phyloP scores from a whole-genome alignment of 2,888 invertebrate species.

The Philopedon plagiatum region DNA sequence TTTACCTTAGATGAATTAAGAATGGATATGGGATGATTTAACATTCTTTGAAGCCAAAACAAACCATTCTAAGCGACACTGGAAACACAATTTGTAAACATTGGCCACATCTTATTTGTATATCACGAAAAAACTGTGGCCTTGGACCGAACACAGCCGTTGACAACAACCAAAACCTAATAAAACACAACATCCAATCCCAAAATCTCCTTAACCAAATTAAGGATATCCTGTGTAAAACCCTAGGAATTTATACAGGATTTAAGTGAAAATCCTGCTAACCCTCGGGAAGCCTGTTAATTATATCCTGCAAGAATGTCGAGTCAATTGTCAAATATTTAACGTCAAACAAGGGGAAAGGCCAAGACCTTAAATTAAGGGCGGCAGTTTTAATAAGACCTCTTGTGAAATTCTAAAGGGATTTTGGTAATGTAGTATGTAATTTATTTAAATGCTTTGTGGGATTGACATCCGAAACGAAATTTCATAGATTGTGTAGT shows the following conservation, averaged over 20 bases:
- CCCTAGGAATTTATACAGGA: conserved; percentile 25
- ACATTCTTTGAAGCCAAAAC: too few relatives aligned
- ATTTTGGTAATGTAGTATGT: background rate
- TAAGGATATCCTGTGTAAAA: conserved; percentile 7
- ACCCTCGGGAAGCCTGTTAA: conserved; percentile 32
- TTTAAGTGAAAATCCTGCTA: conserved; percentile 29
- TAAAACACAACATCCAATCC: background rate
- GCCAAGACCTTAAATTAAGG: conserved; percentile 11
- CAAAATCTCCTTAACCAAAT: conserved; percentile 10
- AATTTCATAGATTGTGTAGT: too few relatives aligned
- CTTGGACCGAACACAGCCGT: too few relatives aligned
- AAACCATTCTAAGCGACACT: too few relatives aligned
- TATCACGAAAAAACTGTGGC: too few relatives aligned
- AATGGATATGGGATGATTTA: too few relatives aligned
- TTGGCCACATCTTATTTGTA: too few relatives aligned
- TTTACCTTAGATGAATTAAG: too few relatives aligned
- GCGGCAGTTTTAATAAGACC: conserved; percentile 11
- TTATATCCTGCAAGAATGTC: conserved; percentile 40
- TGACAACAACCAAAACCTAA: background rate
- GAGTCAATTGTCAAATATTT: conserved; percentile 50
- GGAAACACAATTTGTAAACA: too few relatives aligned
- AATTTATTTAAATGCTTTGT: background rate
- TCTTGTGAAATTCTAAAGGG: background rate
- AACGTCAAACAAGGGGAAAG: conserved; percentile 30
- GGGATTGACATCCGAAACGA: too few relatives aligned